Conservation (phyloP, 2,888 invertebrate species). For the Erebia ligea region DNA sequence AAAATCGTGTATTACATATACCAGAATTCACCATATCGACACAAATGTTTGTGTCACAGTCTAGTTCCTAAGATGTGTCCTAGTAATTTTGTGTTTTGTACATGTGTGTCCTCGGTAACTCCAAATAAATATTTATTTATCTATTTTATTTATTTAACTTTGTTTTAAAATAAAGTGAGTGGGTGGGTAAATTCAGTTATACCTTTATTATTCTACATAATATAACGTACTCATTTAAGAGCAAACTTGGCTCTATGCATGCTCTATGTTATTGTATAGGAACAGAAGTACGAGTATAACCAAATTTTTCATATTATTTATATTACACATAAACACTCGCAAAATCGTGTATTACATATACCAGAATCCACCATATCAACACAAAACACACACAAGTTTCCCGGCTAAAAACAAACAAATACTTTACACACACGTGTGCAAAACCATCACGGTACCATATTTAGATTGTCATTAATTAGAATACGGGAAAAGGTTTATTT, state of each 20-base stretch:
- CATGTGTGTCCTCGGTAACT: no score
- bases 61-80: no score
- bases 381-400: slow-evolving; percentile 39
- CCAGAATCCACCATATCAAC: slow-evolving; percentile 25
- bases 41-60: slow-evolving; percentile 31
- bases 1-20: slow-evolving; percentile 16
- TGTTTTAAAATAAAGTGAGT: neutral
- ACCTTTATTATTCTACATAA: neutral
- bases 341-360: slow-evolving; percentile 16
- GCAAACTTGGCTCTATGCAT: neutral
- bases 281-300: neutral
- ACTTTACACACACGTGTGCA: slow-evolving; percentile 45
- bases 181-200: neutral
- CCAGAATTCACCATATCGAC: slow-evolving; percentile 24
- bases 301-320: neutral
- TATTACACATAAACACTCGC: neutral
- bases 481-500: slow-evolving; percentile 51
- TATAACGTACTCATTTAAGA: neutral
- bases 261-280: neutral
- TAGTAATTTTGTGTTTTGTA: no score
- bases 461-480: slow-evolving; percentile 66
- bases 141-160: no score
- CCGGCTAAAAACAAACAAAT: slow-evolving; percentile 44
- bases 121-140: no score
- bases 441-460: slow-evolving; percentile 42